Conservation (phyloP, 1,140 invertebrate genomes). For the Hylyphantes graminicola region DNA sequence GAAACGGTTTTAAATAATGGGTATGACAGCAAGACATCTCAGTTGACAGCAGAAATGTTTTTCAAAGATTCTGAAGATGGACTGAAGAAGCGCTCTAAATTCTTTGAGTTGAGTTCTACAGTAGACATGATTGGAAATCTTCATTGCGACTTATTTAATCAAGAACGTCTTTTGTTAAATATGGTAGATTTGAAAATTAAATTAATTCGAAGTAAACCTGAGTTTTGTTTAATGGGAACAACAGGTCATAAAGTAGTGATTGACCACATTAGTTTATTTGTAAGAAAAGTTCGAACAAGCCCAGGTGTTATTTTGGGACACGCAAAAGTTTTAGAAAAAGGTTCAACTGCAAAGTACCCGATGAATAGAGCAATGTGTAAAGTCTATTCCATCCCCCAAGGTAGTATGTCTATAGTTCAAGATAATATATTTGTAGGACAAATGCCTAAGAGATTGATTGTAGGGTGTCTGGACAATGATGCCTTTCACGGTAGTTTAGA, state of each 20-base stretch:
- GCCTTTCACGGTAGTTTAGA: not conserved
- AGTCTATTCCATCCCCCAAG: conserved; percentile 22
- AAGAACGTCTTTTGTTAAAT: conserved; percentile 13
- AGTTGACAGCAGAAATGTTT: conserved; percentile 23
- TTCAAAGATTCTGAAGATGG: conserved; percentile 24
- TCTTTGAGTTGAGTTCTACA: not conserved
- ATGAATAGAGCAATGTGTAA: conserved; percentile 1
- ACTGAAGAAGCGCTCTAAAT: not conserved
- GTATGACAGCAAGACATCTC: not conserved
- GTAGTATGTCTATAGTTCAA: conserved; percentile 31
- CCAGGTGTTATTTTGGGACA: conserved; percentile 7
- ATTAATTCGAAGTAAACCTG: conserved; percentile 25
- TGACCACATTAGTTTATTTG: not conserved
- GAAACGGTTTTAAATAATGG: conserved; percentile 36
- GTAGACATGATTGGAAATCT: conserved; percentile 15
- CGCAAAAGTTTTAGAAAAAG: conserved; percentile 25
- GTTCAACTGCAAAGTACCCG: conserved; percentile 15
- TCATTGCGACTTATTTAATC: conserved; percentile 18
- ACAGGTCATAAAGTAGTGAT: conserved; percentile 3
- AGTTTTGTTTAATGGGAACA: conserved; percentile 13
- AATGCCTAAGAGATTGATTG: conserved; percentile 10
- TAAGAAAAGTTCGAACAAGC: conserved; percentile 12
- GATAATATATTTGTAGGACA: conserved; percentile 32
- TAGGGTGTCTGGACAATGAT: conserved; percentile 7
- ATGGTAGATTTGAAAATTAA: conserved; percentile 30